phyloP scores from a whole-genome alignment of 2,888 invertebrate species.

The Macaria notata region DNA sequence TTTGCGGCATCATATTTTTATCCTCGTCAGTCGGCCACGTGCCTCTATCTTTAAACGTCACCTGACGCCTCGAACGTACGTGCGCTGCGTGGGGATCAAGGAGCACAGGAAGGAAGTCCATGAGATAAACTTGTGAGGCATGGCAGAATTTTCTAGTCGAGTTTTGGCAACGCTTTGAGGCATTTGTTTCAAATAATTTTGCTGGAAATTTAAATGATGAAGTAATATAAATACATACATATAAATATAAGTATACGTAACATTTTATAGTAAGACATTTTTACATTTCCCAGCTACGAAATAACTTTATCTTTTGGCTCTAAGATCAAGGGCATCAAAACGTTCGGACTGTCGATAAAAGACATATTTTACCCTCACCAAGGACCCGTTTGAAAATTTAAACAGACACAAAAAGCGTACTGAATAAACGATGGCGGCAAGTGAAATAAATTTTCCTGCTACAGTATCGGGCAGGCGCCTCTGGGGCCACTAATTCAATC shows the following conservation, averaged over 20 bases:
- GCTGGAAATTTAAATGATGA: too few relatives aligned
- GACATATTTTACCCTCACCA: neutral
- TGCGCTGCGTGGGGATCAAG: slow-evolving; percentile 47
- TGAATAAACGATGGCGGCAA: slow-evolving; percentile 53
- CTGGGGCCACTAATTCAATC: slow-evolving; percentile 79
- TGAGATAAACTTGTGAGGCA: neutral
- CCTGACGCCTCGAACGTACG: slow-evolving; percentile 58
- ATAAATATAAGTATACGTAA: too few relatives aligned
- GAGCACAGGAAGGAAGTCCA: slow-evolving; percentile 20
- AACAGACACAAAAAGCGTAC: slow-evolving; percentile 42
- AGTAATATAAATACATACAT: too few relatives aligned
- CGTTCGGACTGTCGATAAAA: too few relatives aligned
- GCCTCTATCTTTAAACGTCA: slow-evolving; percentile 65
- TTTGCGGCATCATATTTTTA: slow-evolving; percentile 21
- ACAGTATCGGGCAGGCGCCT: slow-evolving; percentile 67
- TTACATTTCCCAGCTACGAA: too few relatives aligned
- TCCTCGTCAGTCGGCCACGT: slow-evolving; percentile 47
- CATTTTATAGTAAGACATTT: too few relatives aligned
- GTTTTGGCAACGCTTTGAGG: too few relatives aligned
- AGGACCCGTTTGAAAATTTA: slow-evolving; percentile 27
- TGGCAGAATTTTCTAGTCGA: too few relatives aligned
- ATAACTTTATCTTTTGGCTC: too few relatives aligned
- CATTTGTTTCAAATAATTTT: too few relatives aligned
- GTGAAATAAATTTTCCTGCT: slow-evolving; percentile 64
- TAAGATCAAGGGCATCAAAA: too few relatives aligned